Evolutionary conservation across 2,888 invertebrate genomes (phyloP).

Genomic region (Lymantria dispar): DNA sequence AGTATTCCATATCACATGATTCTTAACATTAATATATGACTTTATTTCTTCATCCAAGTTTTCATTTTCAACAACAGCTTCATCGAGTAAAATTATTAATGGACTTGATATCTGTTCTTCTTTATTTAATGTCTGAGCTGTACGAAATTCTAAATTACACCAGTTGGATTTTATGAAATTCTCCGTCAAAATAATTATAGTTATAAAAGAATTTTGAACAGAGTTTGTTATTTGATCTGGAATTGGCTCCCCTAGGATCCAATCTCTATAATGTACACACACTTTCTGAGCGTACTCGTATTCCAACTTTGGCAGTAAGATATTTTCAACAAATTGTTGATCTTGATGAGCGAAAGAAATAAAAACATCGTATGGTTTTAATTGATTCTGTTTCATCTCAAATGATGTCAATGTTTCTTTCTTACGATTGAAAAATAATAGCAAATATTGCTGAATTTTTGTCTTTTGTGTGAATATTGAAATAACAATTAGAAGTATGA

Average conservation of each 20-base stretch:
- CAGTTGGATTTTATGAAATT: background rate
- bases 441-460: background rate
- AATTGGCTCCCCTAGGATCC: slow-evolving; percentile 11
- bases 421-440: background rate
- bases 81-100: background rate
- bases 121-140: background rate
- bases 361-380: background rate
- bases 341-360: background rate
- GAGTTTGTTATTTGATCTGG: slow-evolving; percentile 4
- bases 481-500: background rate
- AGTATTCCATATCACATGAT: background rate
- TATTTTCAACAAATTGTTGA: background rate
- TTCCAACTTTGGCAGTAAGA: background rate
- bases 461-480: background rate
- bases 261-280: slow-evolving; percentile 6
- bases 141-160: background rate
- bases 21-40: background rate
- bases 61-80: background rate
- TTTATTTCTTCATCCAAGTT: background rate
- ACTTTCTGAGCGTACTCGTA: background rate
- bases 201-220: slow-evolving; percentile 16
- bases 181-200: slow-evolving; percentile 5
- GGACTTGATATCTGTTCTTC: background rate
- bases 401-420: background rate
- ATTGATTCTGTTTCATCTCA: background rate